Evolutionary conservation across 2,113 vertebrate genomes (phyloP).

Genomic region (cat (Felis catus)): F.catus_Fca126_mat1.0 CM031417.1:3781001-3781500

Average conservation of each 20-base stretch:
- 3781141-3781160: too few species aligned
- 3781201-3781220: too few species aligned
- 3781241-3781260: too few species aligned
- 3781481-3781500: background rate
- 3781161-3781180: too few species aligned
- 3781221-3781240: too few species aligned
- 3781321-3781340: background rate
- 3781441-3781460: background rate
- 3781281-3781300: background rate
- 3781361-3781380: background rate
- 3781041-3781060: background rate
- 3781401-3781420: background rate
- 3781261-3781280: background rate
- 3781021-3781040: background rate
- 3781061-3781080: too few species aligned
- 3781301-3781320: background rate
- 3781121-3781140: too few species aligned
- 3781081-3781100: too few species aligned
- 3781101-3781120: too few species aligned
- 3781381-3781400: background rate
- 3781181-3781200: too few species aligned
- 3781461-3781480: background rate
- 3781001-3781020: background rate
- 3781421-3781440: background rate
- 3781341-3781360: background rate